Evolutionary conservation across 2,797 vertebrate genomes (phyloP).

Genomic region (Chrosomus eos): DNA sequence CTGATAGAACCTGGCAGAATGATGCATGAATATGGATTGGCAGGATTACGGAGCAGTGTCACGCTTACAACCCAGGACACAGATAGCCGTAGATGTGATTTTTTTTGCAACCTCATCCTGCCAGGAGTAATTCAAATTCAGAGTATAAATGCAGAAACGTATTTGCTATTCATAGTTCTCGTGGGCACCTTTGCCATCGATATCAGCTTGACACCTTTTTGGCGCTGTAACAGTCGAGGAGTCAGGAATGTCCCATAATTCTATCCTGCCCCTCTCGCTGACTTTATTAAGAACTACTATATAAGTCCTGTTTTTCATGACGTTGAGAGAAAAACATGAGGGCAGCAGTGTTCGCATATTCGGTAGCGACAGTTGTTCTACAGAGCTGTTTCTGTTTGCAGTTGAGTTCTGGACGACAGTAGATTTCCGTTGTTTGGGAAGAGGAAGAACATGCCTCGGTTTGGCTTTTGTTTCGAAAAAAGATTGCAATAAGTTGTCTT

Average conservation of each 20-base stretch:
- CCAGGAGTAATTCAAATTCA: slow-evolving; percentile 54
- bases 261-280: slow-evolving; percentile 40
- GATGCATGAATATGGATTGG: slow-evolving; percentile 39
- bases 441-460: not conserved
- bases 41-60: slow-evolving; percentile 39
- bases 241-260: slow-evolving; percentile 54
- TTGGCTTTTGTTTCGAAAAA: not conserved
- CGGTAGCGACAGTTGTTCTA: not conserved
- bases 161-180: slow-evolving; percentile 61
- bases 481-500: not conserved
- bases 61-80: slow-evolving; percentile 38
- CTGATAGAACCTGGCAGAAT: slow-evolving; percentile 51
- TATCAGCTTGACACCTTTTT: slow-evolving; percentile 60
- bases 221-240: slow-evolving; percentile 45
- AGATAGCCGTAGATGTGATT: slow-evolving; percentile 49
- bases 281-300: slow-evolving; percentile 55
- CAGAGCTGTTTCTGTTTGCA: slow-evolving; percentile 13
- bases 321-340: slow-evolving; percentile 2
- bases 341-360: slow-evolving; percentile 27
- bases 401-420: not conserved
- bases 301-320: slow-evolving; percentile 40
- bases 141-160: slow-evolving; percentile 46
- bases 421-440: not conserved
- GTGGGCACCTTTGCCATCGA: slow-evolving; percentile 59
- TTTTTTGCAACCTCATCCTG: slow-evolving; percentile 47